Evolutionary conservation across 2,888 invertebrate genomes (phyloP), one percentile per base, ranked within the genome.

Genomic region (Drosophila cyrtoloma): DNA sequence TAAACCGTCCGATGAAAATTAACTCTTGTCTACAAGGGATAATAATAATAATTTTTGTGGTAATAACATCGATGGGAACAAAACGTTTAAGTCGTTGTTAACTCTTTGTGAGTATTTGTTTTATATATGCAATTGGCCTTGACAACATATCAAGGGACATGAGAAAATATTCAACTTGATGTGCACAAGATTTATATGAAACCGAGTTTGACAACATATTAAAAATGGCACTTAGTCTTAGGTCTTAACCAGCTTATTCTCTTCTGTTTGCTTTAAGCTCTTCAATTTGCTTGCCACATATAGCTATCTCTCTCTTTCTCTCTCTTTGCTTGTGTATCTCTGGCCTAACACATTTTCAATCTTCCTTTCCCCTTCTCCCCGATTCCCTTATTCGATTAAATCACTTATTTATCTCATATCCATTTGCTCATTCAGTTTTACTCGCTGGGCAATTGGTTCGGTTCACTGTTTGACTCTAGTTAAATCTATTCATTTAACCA

Each of bases 401-500:
- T 55, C 55, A 68, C 55, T 56, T 51, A 53, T 66, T 35, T 62
- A 51, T 61, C 50, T 39, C 52, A 39, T 39, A 67, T 33, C 26
- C 32, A 56, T 65, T 73, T 44, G 44, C 42, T 37, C 44, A 47
- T 67, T 67, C 59, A 22, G 53, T 32, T 62, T 52, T 44, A 22
- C 51, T 55, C 50, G 12, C 55, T 32, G 42, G 28, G 5, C 59
- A 60, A 61, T 63, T 75, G 75, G 28, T 51, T 50, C 28, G 26
- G 39, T 42, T 67, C 68, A 73, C 64, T 57, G 51, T 52, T 52
- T 52, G 77, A 73, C 55, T 77, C 47, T 56, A 58, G 30, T 30
- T 52, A n/a, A 64, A 70, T 72, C 59, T 64, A 70, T 70, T 72
- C 55, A 63, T 64, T 50, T 77, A 70, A 35, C 52, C 61, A 59